Percentiles rank a stretch among this genome's conserved stretches.
These are phyloP conservation scores for Mycetomoellerius zeteki DNA, from an alignment of 1,140 invertebrate species.

Conservation along the genomic window DNA sequence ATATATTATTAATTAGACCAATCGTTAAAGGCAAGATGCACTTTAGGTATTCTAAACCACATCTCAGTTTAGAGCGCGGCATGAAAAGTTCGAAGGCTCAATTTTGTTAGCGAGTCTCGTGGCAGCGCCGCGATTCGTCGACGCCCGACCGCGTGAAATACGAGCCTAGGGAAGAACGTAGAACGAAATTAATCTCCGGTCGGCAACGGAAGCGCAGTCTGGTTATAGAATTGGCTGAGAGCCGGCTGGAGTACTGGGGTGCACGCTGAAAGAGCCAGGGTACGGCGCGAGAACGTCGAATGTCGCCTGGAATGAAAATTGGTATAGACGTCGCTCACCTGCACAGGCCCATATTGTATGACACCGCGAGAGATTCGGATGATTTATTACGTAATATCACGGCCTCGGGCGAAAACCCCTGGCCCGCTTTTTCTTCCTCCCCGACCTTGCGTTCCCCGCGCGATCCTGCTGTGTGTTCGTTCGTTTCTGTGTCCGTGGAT, in stretches of 20 bases:
- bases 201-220: slow-evolving; percentile 36
- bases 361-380: slow-evolving; percentile 78
- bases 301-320: slow-evolving; percentile 78
- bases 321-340: slow-evolving; percentile 77
- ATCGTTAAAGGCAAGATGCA: neutral
- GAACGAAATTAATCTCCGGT: slow-evolving; percentile 71
- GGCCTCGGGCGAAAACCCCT: slow-evolving; percentile 50
- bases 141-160: slow-evolving; percentile 61
- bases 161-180: slow-evolving; percentile 39
- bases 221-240: slow-evolving; percentile 65
- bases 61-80: neutral
- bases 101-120: slow-evolving; percentile 24
- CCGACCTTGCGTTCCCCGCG: neutral
- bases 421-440: slow-evolving; percentile 22
- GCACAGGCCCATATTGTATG: slow-evolving; percentile 76
- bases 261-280: slow-evolving; percentile 34
- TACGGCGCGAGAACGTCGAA: slow-evolving; percentile 63
- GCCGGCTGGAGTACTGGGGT: slow-evolving; percentile 5
- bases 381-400: slow-evolving; percentile 81
- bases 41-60: neutral
- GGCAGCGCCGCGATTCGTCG: slow-evolving; percentile 13
- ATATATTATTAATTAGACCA: neutral
- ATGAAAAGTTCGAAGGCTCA: neutral
- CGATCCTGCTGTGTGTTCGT: neutral
- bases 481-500: neutral